Evolutionary conservation across 2,113 vertebrate species (phyloP), one percentile per base, ranked within the genome.

Genomic region (Lichenostomus cassidix): DNA sequence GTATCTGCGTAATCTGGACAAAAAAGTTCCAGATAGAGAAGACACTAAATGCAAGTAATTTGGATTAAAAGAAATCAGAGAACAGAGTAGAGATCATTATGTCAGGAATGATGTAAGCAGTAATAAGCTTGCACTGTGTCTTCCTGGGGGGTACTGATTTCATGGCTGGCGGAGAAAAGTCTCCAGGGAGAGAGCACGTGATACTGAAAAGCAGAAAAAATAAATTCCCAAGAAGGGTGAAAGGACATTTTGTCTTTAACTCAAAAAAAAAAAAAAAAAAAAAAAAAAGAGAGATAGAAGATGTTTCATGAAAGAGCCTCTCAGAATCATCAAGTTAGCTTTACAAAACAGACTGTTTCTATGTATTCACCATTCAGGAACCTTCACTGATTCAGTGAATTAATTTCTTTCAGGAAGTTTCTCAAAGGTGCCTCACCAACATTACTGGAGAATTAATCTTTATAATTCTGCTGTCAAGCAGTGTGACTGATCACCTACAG

Each of bases 401-500:
- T 93, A 62, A 86, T 83, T 95, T 92, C 4, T 85, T 96, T 88
- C 0, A 4, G 58, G 42, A 93, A 90, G 75, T 90, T 93, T 93
- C 85, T 92, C 71, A 77, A 21, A 85, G 93, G 21, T 80, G 76
- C n/a, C 75, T 93, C 11, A 5, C 70, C 69, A 80, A 73, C 70
- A 83, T 90, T 62, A 92, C 25, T 73, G 64, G 50, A 83, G 55
- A 80, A 95, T 94, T 94, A 94, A 86, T 95, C 90, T 88, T 88
- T 62, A 90, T 94, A 86, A 94, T 86, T 92, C 83, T 74, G 55
- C 67, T 94, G 95, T 86, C 92, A 86, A 41, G 50, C 71, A 59
- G 21, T 77, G 29, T 96, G 92, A 95, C 68, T 77, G 94, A 95
- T 93, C 83, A 86, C 68, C 63, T 96, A 6, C 9, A 29, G 59